Evolutionary conservation across 2,113 vertebrate genomes (phyloP), one percentile per base, ranked within the genome.

Genomic region (Romanogobio albipinnatus): DNA sequence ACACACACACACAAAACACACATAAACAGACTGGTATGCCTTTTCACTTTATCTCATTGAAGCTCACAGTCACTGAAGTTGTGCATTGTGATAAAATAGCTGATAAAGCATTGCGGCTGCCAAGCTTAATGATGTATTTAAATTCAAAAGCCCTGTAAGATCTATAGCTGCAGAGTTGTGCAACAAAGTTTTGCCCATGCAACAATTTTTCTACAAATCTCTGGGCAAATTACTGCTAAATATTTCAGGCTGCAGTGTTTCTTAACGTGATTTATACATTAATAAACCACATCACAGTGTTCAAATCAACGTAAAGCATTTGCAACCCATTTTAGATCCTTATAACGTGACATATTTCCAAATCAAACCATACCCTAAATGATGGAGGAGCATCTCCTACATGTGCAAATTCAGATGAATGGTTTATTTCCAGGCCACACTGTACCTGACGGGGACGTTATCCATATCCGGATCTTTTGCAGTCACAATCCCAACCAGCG

Each of bases 381-480:
- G 64, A 68, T 51, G 13, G 49, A 51, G 8, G 49, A 51, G 5
- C 49, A 51, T 51, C 13, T 19, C 29, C 0, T 9, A 4, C 64
- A 9, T 11, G 36, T 11, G 36, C 43, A n/a, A 22, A 22, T 11
- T 2, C 36, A 39, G 29, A 14, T 39, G 56, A 71, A 5, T 3
- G 15, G 14, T 33, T 68, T 10, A 47, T 39, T 5, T 7, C 58
- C 5, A 13, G 33, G 10, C 2, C 33, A 17, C 17, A 36, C 24
- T 84, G 39, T 96, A 99, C 98, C 98, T 97, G 88, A 99, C 92
- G 4, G 96, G 97, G 82, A 94, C 96, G 85, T 96, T 96, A 0
- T 95, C 96, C 74, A 94, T 92, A 89, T 99, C 98, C 0, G 98
- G 98, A 92, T 99, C 98, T 79, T 93, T 94, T n/a, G 98, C 98